Conservation (phyloP, 1,140 invertebrate species). For the Nebria ingens region DNA sequence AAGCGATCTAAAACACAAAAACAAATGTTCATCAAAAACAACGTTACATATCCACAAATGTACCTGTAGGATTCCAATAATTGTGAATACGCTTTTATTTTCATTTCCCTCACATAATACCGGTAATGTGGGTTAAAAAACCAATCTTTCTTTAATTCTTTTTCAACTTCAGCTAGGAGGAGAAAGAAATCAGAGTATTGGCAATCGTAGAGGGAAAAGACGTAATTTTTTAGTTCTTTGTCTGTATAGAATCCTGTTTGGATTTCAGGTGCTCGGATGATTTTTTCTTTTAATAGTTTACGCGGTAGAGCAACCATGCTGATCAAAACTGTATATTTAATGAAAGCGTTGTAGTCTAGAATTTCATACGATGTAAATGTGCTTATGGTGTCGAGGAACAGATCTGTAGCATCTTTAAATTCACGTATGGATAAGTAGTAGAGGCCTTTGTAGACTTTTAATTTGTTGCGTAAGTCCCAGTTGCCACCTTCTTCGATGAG, state of each 20-base stretch:
- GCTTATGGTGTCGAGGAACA: conserved; percentile 94
- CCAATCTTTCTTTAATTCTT: conserved; percentile 76
- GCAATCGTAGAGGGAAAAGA: conserved; percentile 91
- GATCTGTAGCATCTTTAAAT: conserved; percentile 82
- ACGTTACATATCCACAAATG: too few species aligned
- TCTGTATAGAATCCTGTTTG: conserved; percentile 80
- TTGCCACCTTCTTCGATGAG: conserved; percentile 94
- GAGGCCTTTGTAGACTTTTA: conserved; percentile 87
- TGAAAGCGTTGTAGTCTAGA: conserved; percentile 85
- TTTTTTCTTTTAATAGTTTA: conserved; percentile 66
- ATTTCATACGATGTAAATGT: conserved; percentile 99
- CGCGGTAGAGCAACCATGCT: conserved; percentile 71
- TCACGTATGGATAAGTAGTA: conserved; percentile 90
- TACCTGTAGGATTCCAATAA: conserved; percentile 92
- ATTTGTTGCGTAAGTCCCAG: conserved; percentile 92
- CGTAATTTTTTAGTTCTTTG: conserved; percentile 70
- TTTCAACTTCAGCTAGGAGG: conserved; percentile 65
- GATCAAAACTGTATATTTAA: conserved; percentile 77
- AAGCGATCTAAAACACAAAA: conserved; percentile 76
- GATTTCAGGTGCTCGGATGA: conserved; percentile 85
- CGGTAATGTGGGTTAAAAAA: conserved; percentile 85
- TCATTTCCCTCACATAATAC: conserved; percentile 92
- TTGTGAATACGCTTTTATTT: conserved; percentile 92
- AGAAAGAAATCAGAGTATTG: conserved; percentile 92
- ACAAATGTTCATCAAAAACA: too few species aligned